Percentiles rank a stretch among this genome's conserved stretches.
phyloP scores from a whole-genome alignment of 2,797 vertebrate genomes.

The Poecile montanus region DNA sequence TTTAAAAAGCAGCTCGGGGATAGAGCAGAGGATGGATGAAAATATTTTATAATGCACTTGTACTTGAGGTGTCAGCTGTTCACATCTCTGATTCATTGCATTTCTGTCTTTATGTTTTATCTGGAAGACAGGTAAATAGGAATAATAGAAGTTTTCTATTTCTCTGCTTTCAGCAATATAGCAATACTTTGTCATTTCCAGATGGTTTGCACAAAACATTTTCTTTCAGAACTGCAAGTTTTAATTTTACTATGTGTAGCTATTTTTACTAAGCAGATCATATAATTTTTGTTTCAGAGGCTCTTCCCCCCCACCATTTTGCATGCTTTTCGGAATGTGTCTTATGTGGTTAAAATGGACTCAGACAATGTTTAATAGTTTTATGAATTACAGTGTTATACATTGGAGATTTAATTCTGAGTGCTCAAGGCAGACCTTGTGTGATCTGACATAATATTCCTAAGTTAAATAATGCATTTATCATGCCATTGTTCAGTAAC shows the following conservation, averaged over 20 bases:
- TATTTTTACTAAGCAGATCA: slow-evolving; percentile 6
- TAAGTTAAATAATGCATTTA: background rate
- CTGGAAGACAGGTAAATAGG: background rate
- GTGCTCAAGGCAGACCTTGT: background rate
- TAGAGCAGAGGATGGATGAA: background rate
- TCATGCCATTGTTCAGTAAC: background rate
- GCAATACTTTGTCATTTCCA: background rate
- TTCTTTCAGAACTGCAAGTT: background rate
- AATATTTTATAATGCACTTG: background rate
- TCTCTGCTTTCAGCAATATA: background rate
- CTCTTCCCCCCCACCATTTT: background rate
- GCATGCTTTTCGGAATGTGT: background rate
- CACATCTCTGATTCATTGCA: background rate
- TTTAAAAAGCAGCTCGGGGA: background rate
- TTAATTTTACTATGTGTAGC: background rate
- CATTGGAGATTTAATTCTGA: background rate
- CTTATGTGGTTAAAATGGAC: background rate
- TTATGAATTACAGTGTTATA: background rate
- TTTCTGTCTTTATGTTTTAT: background rate
- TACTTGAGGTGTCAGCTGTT: background rate
- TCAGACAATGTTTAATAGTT: background rate
- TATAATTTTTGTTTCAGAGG: background rate
- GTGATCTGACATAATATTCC: background rate
- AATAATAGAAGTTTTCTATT: background rate
- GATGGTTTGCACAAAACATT: background rate